Evolutionary conservation across 2,888 invertebrate genomes (phyloP).

Genomic region (Eilema depressum): DNA sequence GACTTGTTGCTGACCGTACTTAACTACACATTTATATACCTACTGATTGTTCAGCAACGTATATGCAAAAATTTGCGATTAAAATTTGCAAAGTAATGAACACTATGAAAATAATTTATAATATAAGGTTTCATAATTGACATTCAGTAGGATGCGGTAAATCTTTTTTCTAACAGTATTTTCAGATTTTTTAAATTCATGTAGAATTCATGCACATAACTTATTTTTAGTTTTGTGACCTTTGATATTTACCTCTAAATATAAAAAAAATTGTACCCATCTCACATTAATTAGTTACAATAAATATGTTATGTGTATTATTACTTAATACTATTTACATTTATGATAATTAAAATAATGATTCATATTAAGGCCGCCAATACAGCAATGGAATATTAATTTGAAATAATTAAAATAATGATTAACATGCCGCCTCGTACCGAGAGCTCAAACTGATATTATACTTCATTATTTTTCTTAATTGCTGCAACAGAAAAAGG

Average conservation of each 20-base stretch:
- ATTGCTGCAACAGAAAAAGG: neutral
- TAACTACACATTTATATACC: constrained; percentile 24
- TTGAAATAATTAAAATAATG: neutral
- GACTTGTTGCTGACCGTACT: constrained; percentile 75
- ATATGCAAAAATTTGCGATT: constrained; percentile 30
- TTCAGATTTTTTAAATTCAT: neutral
- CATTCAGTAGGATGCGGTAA: neutral
- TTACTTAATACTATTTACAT: no score
- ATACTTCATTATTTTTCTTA: neutral
- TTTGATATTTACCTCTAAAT: neutral
- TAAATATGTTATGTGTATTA: no score
- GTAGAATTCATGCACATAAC: neutral
- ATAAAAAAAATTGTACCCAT: neutral
- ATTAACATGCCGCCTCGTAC: neutral
- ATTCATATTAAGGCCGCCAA: neutral
- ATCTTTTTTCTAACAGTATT: neutral
- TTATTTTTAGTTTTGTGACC: no score
- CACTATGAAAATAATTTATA: neutral
- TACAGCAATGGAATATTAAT: no score
- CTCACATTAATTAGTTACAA: neutral
- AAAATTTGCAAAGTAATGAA: constrained; percentile 17
- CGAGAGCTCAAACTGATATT: neutral
- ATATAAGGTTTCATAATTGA: no score
- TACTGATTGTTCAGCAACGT: constrained; percentile 14
- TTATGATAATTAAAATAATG: neutral